Evolutionary conservation across 2,888 invertebrate species (phyloP), one percentile per base, ranked within the genome.

Genomic region (Cheilosia grossa): DNA sequence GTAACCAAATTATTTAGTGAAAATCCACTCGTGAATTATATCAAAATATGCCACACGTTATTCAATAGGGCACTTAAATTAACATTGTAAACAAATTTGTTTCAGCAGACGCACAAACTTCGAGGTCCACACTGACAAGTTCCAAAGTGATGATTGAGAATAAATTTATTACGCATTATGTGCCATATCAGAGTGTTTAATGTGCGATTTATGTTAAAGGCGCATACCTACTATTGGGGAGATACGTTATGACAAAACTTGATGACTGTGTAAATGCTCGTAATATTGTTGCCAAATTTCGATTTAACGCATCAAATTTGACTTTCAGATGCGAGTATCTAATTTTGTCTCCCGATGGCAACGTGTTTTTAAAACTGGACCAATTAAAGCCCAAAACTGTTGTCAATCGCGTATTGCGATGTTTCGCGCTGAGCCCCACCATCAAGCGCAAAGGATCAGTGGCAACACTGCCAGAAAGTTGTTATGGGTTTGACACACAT

Each of bases 21-120:
- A 44, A 44, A 17, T 7, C 17, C 17, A 17, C 15, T n/a, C 7
- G 44, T 44, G 17, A 47, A 13, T 13, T 37, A 37, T 13, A 37
- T 3, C 4, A 37, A 37, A 37, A 17, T 17, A 17, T 47, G 4
- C 6, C 17, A 47, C 6, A 47, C 6, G 53, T 51, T 79, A 73
- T 73, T 59, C 66, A 67, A 69, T 47, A 13, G 44, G 40, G 17
- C 75, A 37, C 47, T 77, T 17, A 47, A 69, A 70, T 77, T 69
- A 69, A 56, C 61, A 77, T 63, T 70, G 69, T 69, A 77, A 69
- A 77, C 37, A 61, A 67, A 75, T 59, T 75, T 21, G 51, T 30
- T 54, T 24, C 42, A 42, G n/a, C 9, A 7, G 6, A 59, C 59
- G 59, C 44, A 44, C 54, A 59, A 64, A 27, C 10, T 73, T 59